These are phyloP conservation scores for Heterotilapia buettikoferi DNA, from an alignment of 2,113 vertebrate species.

Conservation along the genomic window DNA sequence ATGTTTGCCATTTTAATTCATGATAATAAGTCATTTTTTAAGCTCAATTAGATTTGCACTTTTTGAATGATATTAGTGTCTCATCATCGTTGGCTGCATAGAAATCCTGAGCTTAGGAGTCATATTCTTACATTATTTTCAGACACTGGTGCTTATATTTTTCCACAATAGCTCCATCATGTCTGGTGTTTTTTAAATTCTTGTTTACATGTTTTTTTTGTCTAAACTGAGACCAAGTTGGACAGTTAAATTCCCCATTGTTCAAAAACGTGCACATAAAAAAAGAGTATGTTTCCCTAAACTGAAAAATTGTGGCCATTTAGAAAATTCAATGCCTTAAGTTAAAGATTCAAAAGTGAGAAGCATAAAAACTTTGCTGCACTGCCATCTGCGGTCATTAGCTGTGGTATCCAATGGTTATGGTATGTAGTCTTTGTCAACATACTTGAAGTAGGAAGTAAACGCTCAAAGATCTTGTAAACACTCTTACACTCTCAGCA, in stretches of 20 bases:
- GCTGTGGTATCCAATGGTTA: not conserved
- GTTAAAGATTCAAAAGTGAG: not conserved
- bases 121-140: not conserved
- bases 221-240: not conserved
- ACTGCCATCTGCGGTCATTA: not conserved
- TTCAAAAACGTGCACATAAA: not conserved
- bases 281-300: not conserved
- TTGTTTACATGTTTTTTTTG: not conserved
- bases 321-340: not conserved
- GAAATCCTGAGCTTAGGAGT: not conserved
- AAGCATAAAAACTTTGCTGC: not conserved
- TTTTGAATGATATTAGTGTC: not conserved
- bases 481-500: not conserved
- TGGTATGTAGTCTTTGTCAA: not conserved
- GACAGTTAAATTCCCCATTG: not conserved
- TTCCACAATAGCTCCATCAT: not conserved
- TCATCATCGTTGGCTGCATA: not conserved
- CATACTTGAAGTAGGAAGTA: not conserved
- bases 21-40: not conserved
- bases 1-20: not conserved
- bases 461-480: not conserved
- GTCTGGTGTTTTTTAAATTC: not conserved
- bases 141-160: not conserved
- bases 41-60: not conserved
- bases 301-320: not conserved